A percentile compares a stretch with the other conserved stretches of the same genome.
Evolutionary conservation across 2,797 vertebrate genomes (phyloP).

Genomic region (Phrynocephalus guinanensis): DNA sequence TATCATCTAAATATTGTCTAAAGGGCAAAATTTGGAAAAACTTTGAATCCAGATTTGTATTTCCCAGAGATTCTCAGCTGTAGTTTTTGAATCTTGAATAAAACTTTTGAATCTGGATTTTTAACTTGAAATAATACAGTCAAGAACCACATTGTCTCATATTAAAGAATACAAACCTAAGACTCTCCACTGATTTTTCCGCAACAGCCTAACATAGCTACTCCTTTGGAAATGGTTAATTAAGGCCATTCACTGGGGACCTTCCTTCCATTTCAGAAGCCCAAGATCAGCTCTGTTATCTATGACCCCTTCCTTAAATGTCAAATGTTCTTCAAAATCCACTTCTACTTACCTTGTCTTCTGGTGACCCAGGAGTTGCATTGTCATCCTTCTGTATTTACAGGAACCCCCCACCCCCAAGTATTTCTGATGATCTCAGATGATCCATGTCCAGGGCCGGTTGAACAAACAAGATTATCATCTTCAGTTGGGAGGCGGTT

Average conservation of each 20-base stretch:
- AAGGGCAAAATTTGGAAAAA: too few relatives aligned
- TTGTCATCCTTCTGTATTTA: background rate
- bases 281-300: background rate
- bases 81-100: too few relatives aligned
- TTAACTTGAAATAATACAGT: background rate
- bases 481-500: conserved; percentile 25
- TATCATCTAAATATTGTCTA: too few relatives aligned
- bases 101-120: background rate
- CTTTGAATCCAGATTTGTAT: too few relatives aligned
- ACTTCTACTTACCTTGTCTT: too few relatives aligned
- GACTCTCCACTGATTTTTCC: background rate
- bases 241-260: background rate
- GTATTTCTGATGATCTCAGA: conserved; percentile 56
- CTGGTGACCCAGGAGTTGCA: background rate
- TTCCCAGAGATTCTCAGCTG: too few relatives aligned
- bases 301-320: background rate
- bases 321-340: background rate
- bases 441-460: conserved; percentile 60
- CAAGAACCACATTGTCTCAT: background rate
- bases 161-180: background rate
- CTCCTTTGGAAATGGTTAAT: background rate
- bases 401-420: background rate
- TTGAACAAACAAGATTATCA: conserved; percentile 74
- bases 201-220: background rate
- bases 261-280: background rate